Base-by-base conservation (phyloP, 1,140 invertebrate species). In the Aphelenchoides avenae region DNA sequence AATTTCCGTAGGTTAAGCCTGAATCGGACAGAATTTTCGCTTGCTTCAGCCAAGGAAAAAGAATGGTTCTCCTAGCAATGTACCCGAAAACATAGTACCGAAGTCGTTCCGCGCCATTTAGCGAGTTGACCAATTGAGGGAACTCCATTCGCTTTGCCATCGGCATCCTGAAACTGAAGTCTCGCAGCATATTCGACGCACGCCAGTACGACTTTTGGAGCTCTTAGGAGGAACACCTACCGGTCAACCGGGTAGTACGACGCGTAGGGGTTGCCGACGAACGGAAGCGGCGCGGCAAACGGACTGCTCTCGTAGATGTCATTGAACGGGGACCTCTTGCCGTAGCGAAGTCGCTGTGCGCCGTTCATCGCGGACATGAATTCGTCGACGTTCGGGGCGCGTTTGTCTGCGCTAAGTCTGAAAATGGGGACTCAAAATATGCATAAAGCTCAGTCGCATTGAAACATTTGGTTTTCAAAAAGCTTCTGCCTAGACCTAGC, bases 321-420 rank as follows among this genome's bases (percentile, higher is more conserved):
- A 44, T 49, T 6, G 46, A 13, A 13, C 6, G 15, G 6, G 13
- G 46, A 49, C 24, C 50, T 18, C 44, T 52, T 52, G 3, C 50
- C 50, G 48, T 55, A 52, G 3, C 50, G 48, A n/a, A 52, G 48
- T n/a, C 50, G 50, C 18, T 13, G 11, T 11, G 44, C 13, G 7
- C 46, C 46, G 44, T 27, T n/a, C 49, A 52, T 52, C 13, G 50
- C 50, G 15, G 49, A 55, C 44, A 52, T 56, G 44, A 52, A 52
- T 3, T 52, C 52, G 44, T 52, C 13, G 13, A 52, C 22, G 48
- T 52, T 29, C 44, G 50, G n/a, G n/a, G n/a, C n/a, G n/a, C n/a
- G n/a, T n/a, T n/a, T n/a, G n/a, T n/a, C n/a, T n/a, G n/a, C n/a
- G n/a, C n/a, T n/a, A n/a, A n/a, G n/a, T n/a, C n/a, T n/a, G n/a